These are phyloP conservation scores for Oryctolagus cuniculus DNA, from an alignment of 2,113 vertebrate species.

Conservation along the genomic window DNA sequence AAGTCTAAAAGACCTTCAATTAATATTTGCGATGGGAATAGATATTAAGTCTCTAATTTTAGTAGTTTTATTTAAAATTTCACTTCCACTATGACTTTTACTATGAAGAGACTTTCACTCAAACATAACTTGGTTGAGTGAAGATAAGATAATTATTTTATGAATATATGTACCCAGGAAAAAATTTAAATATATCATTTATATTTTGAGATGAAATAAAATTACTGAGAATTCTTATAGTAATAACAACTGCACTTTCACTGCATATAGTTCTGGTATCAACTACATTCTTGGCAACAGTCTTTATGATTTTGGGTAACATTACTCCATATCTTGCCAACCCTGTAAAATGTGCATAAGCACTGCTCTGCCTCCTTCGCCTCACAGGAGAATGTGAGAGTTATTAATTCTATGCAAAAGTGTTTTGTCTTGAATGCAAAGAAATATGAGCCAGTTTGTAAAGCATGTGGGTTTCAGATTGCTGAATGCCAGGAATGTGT, in stretches of 20 bases:
- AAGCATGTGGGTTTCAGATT: background rate
- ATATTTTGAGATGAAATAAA: conserved; percentile 37
- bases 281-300: background rate
- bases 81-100: background rate
- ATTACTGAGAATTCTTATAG: conserved; percentile 5
- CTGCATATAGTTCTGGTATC: background rate
- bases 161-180: conserved; percentile 11
- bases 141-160: conserved; percentile 52
- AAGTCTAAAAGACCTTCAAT: background rate
- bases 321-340: background rate
- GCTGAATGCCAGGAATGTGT: background rate
- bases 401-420: background rate
- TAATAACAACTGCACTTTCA: conserved; percentile 16
- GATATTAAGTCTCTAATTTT: conserved; percentile 34
- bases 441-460: background rate
- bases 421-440: background rate
- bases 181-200: conserved; percentile 55
- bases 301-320: background rate
- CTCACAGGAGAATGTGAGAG: background rate
- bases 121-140: conserved; percentile 28
- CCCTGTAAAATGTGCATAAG: background rate
- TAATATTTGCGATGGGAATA: background rate
- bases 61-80: background rate
- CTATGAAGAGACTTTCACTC: background rate
- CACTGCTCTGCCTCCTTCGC: background rate